Evolutionary conservation across 2,113 vertebrate genomes (phyloP).

Genomic region (Cephalophus harveyi): DNA sequence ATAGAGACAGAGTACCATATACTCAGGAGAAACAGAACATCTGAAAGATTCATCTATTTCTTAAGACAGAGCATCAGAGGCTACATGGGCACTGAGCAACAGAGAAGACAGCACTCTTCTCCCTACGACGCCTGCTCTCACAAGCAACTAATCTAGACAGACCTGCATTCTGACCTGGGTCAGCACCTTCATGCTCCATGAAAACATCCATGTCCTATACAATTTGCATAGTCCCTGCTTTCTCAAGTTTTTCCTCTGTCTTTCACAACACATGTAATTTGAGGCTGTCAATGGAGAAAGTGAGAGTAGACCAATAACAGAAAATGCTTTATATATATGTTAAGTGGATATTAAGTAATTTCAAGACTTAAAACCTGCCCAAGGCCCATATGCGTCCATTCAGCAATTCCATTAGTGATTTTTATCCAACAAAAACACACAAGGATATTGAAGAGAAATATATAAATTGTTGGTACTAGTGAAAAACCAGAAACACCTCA

Average conservation of each 20-base stretch:
- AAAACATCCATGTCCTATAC: background rate
- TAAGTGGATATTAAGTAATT: constrained; percentile 24
- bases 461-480: background rate
- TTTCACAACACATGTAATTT: background rate
- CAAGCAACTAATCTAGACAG: too few species aligned
- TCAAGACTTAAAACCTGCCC: constrained; percentile 10
- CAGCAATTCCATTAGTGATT: constrained; percentile 22
- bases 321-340: constrained; percentile 35
- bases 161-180: background rate
- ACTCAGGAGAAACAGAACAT: constrained; percentile 38
- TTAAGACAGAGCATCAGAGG: background rate
- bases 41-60: background rate
- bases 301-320: background rate
- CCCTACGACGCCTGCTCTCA: background rate
- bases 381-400: background rate
- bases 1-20: constrained; percentile 3
- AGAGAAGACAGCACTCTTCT: background rate
- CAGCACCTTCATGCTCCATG: background rate
- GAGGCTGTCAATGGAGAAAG: background rate
- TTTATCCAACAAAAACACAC: constrained; percentile 31
- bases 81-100: background rate
- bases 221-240: background rate
- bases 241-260: background rate
- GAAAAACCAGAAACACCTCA: constrained; percentile 26
- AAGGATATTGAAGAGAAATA: background rate